These are phyloP conservation scores for Latrodectus geometricus DNA, from an alignment of 1,140 invertebrate species.

Conservation along the genomic window DNA sequence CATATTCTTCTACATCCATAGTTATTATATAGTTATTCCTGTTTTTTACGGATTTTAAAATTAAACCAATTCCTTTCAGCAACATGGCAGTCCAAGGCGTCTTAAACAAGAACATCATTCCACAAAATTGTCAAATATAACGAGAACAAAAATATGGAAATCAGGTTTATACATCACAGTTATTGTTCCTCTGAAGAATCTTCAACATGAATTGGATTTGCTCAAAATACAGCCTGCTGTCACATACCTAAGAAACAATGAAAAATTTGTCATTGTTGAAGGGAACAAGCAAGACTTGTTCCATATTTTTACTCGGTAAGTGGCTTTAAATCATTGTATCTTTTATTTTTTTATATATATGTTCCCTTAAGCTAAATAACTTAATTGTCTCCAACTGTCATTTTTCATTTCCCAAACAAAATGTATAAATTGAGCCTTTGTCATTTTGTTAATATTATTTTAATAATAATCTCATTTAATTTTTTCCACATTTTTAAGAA, in stretches of 20 bases:
- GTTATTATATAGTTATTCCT: neutral
- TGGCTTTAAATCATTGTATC: neutral
- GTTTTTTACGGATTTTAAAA: slow-evolving; percentile 1
- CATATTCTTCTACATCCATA: too few relatives aligned
- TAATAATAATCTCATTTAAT: too few relatives aligned
- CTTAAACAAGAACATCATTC: slow-evolving; percentile 65
- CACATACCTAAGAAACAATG: slow-evolving; percentile 71
- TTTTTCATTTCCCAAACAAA: too few relatives aligned
- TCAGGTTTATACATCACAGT: slow-evolving; percentile 73
- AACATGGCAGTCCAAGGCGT: slow-evolving; percentile 58
- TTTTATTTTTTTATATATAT: too few relatives aligned
- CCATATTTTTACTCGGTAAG: slow-evolving; percentile 70
- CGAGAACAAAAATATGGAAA: slow-evolving; percentile 62
- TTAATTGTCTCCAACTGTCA: too few relatives aligned
- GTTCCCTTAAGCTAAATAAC: too few relatives aligned
- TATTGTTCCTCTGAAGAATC: slow-evolving; percentile 72
- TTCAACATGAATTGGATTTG: slow-evolving; percentile 75
- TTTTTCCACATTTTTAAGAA: too few relatives aligned
- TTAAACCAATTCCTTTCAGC: neutral
- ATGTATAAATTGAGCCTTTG: too few relatives aligned
- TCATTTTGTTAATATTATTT: too few relatives aligned
- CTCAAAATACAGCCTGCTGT: slow-evolving; percentile 77
- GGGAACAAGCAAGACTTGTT: slow-evolving; percentile 78
- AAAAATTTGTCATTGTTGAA: slow-evolving; percentile 76
- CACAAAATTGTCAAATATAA: slow-evolving; percentile 67